Conservation (phyloP, 2,888 invertebrate genomes). For the Bembecia ichneumoniformis region DNA sequence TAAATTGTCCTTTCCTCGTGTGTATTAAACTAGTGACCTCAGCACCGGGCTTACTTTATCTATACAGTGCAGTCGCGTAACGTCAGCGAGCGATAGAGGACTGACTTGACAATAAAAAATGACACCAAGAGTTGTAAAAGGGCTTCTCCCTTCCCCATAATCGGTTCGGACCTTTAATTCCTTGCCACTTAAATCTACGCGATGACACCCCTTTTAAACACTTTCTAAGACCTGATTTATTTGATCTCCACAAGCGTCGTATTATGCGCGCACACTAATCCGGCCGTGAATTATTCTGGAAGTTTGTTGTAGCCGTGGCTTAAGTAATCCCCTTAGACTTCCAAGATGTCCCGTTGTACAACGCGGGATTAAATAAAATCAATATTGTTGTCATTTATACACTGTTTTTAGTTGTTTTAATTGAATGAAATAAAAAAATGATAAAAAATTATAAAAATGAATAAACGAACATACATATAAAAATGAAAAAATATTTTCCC, state of each 20-base stretch:
- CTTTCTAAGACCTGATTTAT: conserved; percentile 52
- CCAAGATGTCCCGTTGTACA: conserved; percentile 36
- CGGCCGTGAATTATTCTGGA: conserved; percentile 50
- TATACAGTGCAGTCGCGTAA: neutral
- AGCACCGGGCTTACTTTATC: neutral
- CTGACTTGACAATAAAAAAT: no score
- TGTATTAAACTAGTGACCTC: neutral
- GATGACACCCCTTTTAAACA: conserved; percentile 42
- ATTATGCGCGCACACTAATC: conserved; percentile 51
- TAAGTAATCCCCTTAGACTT: conserved; percentile 40
- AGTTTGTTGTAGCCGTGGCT: conserved; percentile 49
- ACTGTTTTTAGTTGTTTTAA: neutral
- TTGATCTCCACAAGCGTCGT: conserved; percentile 28
- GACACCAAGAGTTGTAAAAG: no score
- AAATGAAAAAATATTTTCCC: no score
- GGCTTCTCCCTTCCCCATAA: no score
- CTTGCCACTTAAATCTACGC: conserved; percentile 4
- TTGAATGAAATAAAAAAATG: no score
- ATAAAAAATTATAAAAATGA: no score
- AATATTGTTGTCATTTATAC: conserved; percentile 9
- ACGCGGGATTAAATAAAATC: conserved; percentile 12
- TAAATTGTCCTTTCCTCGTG: neutral
- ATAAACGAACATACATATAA: no score
- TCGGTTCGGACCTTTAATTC: no score
- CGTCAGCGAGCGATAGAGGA: neutral